Evolutionary conservation across 2,797 vertebrate genomes (phyloP).

Genomic region (Mormyrus proboscirostris): DNA sequence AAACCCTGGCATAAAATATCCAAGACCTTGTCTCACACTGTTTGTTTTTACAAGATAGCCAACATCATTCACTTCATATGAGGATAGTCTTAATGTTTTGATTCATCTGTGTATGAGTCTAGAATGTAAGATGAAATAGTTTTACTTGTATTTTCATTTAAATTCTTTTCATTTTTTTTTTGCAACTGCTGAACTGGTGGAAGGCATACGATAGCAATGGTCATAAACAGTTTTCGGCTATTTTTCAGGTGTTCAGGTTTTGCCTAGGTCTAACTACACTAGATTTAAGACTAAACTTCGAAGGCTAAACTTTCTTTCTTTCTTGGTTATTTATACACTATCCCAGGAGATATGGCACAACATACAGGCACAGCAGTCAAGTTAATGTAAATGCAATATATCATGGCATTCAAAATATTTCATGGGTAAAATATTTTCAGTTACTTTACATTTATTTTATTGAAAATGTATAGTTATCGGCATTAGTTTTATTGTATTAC

Average conservation of each 20-base stretch:
- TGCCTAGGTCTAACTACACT: neutral
- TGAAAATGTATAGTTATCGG: neutral
- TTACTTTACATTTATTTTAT: neutral
- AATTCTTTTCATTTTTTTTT: neutral
- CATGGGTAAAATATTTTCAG: neutral
- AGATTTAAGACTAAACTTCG: neutral
- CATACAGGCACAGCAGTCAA: neutral
- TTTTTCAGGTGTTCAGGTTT: neutral
- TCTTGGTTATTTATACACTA: neutral
- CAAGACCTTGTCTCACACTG: neutral
- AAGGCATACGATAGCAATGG: neutral
- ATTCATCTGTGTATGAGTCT: neutral
- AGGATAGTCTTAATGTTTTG: neutral
- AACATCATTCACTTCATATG: neutral
- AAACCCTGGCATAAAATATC: neutral
- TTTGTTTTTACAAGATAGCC: neutral
- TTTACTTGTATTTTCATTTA: neutral
- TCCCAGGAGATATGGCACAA: neutral
- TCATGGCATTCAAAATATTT: neutral
- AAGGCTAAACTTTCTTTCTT: neutral
- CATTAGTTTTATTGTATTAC: neutral
- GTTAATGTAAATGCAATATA: neutral
- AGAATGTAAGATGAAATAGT: neutral
- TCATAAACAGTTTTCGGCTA: neutral
- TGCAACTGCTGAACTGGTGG: neutral